These are phyloP conservation scores for Glaucopsyche alexis DNA, from an alignment of 2,888 invertebrate genomes.

Conservation along the genomic window DNA sequence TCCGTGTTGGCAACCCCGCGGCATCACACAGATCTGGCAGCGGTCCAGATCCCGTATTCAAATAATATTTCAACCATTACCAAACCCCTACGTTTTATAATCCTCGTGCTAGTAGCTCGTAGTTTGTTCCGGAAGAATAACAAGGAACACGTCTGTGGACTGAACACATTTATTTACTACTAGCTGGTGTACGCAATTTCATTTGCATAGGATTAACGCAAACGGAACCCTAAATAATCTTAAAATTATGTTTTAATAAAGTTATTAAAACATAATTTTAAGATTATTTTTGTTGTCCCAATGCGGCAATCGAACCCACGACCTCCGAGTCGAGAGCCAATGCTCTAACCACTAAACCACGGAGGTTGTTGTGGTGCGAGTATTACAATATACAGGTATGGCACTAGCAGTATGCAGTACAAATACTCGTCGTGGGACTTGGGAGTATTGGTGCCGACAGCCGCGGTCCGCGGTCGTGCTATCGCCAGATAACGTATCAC, in stretches of 20 bases:
- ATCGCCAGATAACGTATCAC: slow-evolving; percentile 5
- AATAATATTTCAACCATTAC: slow-evolving; percentile 11
- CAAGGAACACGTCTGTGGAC: no score
- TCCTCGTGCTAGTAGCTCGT: not conserved
- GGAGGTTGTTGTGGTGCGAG: no score
- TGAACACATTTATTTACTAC: no score
- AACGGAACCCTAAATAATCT: no score
- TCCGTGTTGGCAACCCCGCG: not conserved
- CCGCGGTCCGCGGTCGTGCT: not conserved
- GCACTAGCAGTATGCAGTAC: not conserved
- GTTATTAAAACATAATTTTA: no score
- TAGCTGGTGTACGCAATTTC: no score
- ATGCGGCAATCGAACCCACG: no score
- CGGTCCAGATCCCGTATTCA: slow-evolving; percentile 8
- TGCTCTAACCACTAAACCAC: no score
- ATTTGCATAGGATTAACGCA: no score
- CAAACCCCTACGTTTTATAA: not conserved
- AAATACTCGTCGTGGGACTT: not conserved
- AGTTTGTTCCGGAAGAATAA: not conserved
- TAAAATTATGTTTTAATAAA: no score
- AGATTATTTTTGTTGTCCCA: no score
- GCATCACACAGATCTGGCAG: not conserved
- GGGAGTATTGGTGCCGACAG: not conserved
- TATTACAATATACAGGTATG: not conserved
- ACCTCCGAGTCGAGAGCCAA: no score